Evolutionary conservation across 1,140 invertebrate genomes (phyloP), one percentile per base, ranked within the genome.

Genomic region (Brachionus rotundiformis): DNA sequence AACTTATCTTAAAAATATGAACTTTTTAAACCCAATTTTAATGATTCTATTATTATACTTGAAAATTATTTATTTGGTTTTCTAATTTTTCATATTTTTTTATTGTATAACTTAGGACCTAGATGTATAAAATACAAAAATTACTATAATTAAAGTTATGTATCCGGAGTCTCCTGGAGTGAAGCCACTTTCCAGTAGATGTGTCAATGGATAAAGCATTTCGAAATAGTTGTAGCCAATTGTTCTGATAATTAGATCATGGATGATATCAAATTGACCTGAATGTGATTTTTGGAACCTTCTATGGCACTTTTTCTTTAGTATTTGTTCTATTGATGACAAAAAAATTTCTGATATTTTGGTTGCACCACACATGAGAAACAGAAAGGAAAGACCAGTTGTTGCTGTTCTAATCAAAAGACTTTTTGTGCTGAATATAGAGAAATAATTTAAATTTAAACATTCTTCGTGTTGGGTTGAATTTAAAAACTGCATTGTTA

Each of bases 191-290:
- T 36, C 16, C n/a, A 68, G 11, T 6, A 68, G 7, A 33, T 68
- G 31, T 36, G 19, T 68, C 16, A 68, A 5, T 0, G 63, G 63
- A 33, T 68, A 68, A 2, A 68, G 16, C 7, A 68, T 68, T 68
- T 68, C 29, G 8, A 68, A 68, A 68, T 68, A 68, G 29, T 68
- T 68, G 3, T 68, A 68, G 6, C 63, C 63, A 8, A 68, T 3
- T 19, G 29, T 68, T 68, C 63, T 39, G 16, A 68, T 16, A 16
- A 31, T 68, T 1, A 68, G 16, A 33, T 68, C 33, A 33, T 31
- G n/a, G 13, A 68, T 3, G 0, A 36, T 4, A 5, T 36, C 36
- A 4, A 33, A 19, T 19, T 54, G 47, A 8, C 23, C 8, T 54
- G 16, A 7, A 8, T 54, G 16, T 7, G 19, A 7, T 16, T 4